phyloP scores from a whole-genome alignment of 1,140 invertebrate genomes.

The Danaus melanippus region DNA sequence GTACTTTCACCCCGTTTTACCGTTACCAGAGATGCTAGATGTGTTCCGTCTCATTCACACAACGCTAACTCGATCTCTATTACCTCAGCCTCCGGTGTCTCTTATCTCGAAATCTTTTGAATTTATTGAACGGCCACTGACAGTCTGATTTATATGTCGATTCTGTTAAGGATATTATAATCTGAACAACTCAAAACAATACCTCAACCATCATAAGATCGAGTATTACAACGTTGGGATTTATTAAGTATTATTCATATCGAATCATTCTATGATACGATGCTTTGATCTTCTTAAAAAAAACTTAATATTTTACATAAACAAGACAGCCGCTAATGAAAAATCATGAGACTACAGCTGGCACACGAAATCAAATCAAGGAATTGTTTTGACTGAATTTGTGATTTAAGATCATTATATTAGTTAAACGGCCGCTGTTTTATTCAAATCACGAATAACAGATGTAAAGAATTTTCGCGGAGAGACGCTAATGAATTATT shows the following conservation, averaged over 20 bases:
- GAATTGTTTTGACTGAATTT: constrained; percentile 16
- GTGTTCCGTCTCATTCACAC: constrained; percentile 39
- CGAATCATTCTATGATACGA: not conserved
- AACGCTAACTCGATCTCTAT: constrained; percentile 38
- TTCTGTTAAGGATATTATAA: constrained; percentile 31
- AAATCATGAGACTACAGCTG: constrained; percentile 14
- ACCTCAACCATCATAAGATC: constrained; percentile 2
- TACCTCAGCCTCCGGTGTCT: constrained; percentile 37
- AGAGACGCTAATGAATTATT: constrained; percentile 42
- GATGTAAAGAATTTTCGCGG: constrained; percentile 31
- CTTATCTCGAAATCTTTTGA: constrained; percentile 45
- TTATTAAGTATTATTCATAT: not conserved
- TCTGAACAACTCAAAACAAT: constrained; percentile 24
- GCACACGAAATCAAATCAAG: constrained; percentile 20
- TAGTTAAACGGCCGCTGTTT: constrained; percentile 19
- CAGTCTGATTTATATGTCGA: constrained; percentile 43
- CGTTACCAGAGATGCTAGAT: constrained; percentile 48
- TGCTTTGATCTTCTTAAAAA: constrained; percentile 6
- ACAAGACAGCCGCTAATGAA: constrained; percentile 5
- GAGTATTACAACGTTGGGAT: not conserved
- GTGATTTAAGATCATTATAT: constrained; percentile 20
- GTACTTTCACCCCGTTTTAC: constrained; percentile 62
- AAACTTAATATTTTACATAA: constrained; percentile 3
- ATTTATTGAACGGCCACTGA: constrained; percentile 47
- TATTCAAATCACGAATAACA: constrained; percentile 29